phyloP scores from a whole-genome alignment of 2,797 vertebrate genomes.

The Enteromius radiatus region DNA sequence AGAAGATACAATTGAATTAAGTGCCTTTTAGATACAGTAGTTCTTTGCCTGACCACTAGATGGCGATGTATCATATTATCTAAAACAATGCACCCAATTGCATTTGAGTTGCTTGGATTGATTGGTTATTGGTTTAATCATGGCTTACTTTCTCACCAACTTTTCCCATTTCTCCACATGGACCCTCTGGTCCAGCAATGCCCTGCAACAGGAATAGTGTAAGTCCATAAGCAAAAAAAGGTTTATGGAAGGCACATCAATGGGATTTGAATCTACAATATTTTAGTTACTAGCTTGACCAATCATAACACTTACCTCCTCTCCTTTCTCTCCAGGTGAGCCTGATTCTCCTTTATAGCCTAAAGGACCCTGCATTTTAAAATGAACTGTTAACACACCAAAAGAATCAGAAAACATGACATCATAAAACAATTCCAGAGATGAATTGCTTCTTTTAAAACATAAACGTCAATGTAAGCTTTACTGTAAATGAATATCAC shows the following conservation, averaged over 20 bases:
- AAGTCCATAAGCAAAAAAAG: not conserved
- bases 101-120: not conserved
- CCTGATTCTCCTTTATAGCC: constrained; percentile 87
- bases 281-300: not conserved
- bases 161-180: constrained; percentile 77
- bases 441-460: not conserved
- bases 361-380: constrained; percentile 78
- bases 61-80: constrained; percentile 40
- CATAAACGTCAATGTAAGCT: not conserved
- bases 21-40: not conserved
- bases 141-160: constrained; percentile 83
- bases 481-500: not conserved
- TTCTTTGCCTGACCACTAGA: constrained; percentile 52
- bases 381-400: not conserved
- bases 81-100: not conserved
- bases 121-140: constrained; percentile 19
- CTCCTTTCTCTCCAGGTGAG: constrained; percentile 83
- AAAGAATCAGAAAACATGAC: not conserved
- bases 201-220: constrained; percentile 73
- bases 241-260: not conserved
- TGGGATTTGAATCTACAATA: not conserved
- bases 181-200: constrained; percentile 77
- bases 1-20: not conserved
- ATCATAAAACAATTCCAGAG: not conserved
- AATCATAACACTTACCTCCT: constrained; percentile 79